A percentile compares a stretch with the other conserved stretches of the same genome.
These are phyloP conservation scores for Platycheirus rosarum DNA, from an alignment of 2,888 invertebrate genomes.

Conservation along the genomic window DNA sequence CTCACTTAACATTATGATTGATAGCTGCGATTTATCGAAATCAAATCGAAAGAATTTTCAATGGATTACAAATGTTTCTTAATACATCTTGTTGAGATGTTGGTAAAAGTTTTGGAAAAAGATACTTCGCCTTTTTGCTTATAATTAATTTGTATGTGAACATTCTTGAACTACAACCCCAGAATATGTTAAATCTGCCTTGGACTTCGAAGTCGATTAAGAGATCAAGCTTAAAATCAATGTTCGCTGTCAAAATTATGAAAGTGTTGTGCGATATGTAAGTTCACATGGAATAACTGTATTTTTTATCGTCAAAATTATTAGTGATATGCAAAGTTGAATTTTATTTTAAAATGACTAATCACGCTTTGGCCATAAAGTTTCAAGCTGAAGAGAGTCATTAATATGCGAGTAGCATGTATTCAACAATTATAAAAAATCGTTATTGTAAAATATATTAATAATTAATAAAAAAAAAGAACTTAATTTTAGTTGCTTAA, in stretches of 20 bases:
- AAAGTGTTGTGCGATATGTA: conserved; percentile 25
- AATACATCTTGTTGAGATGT: conserved; percentile 72
- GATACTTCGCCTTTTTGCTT: conserved; percentile 49
- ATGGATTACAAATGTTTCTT: conserved; percentile 73
- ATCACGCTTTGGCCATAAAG: too few relatives aligned
- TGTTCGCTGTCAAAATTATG: conserved; percentile 4
- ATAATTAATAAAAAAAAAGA: too few relatives aligned
- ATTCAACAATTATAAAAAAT: too few relatives aligned
- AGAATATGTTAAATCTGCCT: conserved; percentile 23
- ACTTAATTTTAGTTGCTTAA: too few relatives aligned
- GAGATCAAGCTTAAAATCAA: conserved; percentile 64
- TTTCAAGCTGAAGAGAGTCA: too few relatives aligned
- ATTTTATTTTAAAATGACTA: too few relatives aligned
- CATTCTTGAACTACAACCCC: conserved; percentile 73
- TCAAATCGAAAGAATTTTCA: conserved; percentile 74
- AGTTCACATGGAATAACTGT: background rate
- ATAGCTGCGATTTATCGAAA: conserved; percentile 76
- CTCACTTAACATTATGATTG: conserved; percentile 76
- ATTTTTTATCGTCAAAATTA: too few relatives aligned
- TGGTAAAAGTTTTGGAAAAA: conserved; percentile 68
- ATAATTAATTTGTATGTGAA: conserved; percentile 73
- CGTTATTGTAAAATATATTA: too few relatives aligned
- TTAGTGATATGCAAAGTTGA: too few relatives aligned
- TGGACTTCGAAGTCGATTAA: conserved; percentile 55
- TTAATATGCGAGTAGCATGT: too few relatives aligned